Percentiles rank a stretch among this genome's conserved stretches.
Conservation (phyloP, 2,888 invertebrate species). For the Macrophya annulata region DNA sequence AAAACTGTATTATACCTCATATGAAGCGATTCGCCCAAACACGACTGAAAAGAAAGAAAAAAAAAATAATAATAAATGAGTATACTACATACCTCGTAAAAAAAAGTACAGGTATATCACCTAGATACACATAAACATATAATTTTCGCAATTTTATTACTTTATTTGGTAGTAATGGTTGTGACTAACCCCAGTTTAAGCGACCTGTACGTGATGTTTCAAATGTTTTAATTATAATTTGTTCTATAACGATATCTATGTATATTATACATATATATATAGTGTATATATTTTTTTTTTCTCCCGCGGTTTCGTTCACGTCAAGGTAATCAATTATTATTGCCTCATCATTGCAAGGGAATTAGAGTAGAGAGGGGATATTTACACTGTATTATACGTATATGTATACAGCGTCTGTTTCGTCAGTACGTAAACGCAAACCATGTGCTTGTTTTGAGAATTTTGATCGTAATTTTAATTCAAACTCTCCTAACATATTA, state of each 20-base stretch:
- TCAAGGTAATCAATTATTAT: constrained; percentile 44
- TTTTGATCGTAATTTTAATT: constrained; percentile 10
- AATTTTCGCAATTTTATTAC: constrained; percentile 23
- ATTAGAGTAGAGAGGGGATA: not conserved
- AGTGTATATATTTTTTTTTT: not conserved
- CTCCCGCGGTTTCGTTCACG: constrained; percentile 34
- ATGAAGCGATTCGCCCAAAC: no score
- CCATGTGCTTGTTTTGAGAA: constrained; percentile 21
- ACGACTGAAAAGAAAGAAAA: not conserved
- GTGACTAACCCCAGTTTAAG: not conserved
- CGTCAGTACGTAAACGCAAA: not conserved
- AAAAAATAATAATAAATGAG: no score
- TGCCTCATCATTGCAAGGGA: constrained; percentile 9
- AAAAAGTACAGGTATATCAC: not conserved
- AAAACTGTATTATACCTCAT: no score
- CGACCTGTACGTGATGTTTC: not conserved
- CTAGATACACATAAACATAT: not conserved
- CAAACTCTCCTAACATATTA: not conserved
- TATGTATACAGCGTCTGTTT: not conserved
- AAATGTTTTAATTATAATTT: constrained; percentile 20
- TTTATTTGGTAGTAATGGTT: constrained; percentile 11
- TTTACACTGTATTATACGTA: not conserved
- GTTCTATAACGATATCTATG: not conserved
- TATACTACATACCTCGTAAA: not conserved
- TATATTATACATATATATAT: no score